Evolutionary conservation across 2,888 invertebrate genomes (phyloP).

Genomic region (Stenodema calcarata): DNA sequence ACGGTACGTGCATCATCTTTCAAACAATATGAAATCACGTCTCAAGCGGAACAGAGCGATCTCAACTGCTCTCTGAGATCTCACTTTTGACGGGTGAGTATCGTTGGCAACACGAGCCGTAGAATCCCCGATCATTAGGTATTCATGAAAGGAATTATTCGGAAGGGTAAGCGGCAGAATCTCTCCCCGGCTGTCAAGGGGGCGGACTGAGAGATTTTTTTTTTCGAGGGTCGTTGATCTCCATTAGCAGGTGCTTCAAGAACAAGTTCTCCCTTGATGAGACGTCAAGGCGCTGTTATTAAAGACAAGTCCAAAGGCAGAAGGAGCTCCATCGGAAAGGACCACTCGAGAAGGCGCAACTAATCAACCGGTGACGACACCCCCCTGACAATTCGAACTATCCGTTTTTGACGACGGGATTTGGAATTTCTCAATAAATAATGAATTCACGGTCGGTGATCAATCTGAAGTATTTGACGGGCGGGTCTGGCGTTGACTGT

Average conservation of each 20-base stretch:
- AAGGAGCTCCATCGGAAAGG: neutral
- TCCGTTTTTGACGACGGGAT: neutral
- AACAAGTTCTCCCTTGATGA: conserved; percentile 31
- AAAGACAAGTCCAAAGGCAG: neutral
- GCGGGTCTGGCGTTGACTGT: no score
- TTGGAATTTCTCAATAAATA: neutral
- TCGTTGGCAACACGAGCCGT: neutral
- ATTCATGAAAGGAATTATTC: neutral
- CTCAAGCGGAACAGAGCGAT: no score
- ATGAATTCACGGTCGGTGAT: neutral
- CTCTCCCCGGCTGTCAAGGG: neutral
- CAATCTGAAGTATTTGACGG: neutral
- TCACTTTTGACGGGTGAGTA: no score
- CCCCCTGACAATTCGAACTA: neutral
- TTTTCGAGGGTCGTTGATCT: conserved; percentile 42
- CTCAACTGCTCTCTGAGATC: no score
- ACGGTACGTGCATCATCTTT: no score
- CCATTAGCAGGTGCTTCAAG: conserved; percentile 35
- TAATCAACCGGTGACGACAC: neutral
- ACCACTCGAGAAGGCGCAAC: conserved; percentile 2
- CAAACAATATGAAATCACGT: no score
- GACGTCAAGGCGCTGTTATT: conserved; percentile 32
- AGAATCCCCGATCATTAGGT: neutral
- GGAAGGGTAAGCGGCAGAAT: neutral
- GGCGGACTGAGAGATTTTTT: neutral